Conservation (phyloP, 2,888 invertebrate species). For the Trichopoda pennipes region DNA sequence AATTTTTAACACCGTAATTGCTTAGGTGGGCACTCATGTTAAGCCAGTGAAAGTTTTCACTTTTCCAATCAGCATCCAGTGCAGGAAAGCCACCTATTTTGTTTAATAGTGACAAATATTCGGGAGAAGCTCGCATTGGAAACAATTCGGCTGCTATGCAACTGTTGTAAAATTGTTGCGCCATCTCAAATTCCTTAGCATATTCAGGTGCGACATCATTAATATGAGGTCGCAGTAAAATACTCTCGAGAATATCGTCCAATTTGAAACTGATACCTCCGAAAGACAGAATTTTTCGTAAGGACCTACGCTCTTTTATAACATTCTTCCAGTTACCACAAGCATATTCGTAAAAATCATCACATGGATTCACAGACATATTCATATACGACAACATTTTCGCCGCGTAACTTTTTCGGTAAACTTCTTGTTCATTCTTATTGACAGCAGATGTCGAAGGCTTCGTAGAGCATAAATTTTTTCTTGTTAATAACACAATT, state of each 20-base stretch:
- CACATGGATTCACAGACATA: constrained; percentile 74
- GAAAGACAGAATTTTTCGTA: constrained; percentile 72
- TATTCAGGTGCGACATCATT: constrained; percentile 64
- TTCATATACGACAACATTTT: constrained; percentile 77
- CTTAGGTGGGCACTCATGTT: constrained; percentile 78
- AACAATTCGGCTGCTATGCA: constrained; percentile 74
- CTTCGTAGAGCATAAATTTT: constrained; percentile 46
- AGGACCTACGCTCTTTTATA: constrained; percentile 69
- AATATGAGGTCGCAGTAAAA: constrained; percentile 65
- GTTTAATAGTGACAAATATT: constrained; percentile 75
- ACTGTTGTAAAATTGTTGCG: constrained; percentile 74
- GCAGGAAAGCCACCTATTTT: constrained; percentile 79
- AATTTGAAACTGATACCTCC: constrained; percentile 75
- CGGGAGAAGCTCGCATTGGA: constrained; percentile 73
- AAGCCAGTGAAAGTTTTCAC: constrained; percentile 76
- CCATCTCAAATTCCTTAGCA: constrained; percentile 72
- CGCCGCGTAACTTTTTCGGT: constrained; percentile 71
- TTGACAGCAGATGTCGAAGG: no score
- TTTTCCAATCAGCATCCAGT: constrained; percentile 73
- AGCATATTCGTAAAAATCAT: constrained; percentile 78
- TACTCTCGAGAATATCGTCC: constrained; percentile 68
- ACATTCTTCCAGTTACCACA: no score
- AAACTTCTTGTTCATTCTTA: constrained; percentile 38
- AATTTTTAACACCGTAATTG: constrained; percentile 72
- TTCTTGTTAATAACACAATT: constrained; percentile 2